Evolutionary conservation across 2,113 vertebrate species (phyloP).

Genomic region (Poeciliopsis prolifica): DNA sequence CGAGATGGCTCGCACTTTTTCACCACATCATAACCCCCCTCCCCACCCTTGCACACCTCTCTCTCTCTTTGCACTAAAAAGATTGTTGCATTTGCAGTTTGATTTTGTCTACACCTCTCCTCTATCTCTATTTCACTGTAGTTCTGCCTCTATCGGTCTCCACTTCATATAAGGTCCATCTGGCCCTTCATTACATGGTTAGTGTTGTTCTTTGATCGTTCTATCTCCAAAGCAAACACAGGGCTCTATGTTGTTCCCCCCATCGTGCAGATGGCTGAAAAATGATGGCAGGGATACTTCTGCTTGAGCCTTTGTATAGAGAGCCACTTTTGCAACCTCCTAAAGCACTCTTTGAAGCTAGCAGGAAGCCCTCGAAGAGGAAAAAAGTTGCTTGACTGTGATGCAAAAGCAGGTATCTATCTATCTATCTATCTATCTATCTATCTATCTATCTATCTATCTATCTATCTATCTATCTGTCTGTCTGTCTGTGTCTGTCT

Average conservation of each 20-base stretch:
- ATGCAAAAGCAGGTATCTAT: conserved; percentile 42
- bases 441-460: conserved; percentile 18
- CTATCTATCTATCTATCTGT: neutral
- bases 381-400: conserved; percentile 64
- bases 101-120: conserved; percentile 70
- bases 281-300: conserved; percentile 74
- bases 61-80: conserved; percentile 52
- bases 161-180: conserved; percentile 73
- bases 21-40: conserved; percentile 74
- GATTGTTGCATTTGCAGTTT: conserved; percentile 78
- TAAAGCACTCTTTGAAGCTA: conserved; percentile 75
- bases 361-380: conserved; percentile 61
- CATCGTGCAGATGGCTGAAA: conserved; percentile 66
- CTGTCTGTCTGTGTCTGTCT: neutral
- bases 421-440: neutral
- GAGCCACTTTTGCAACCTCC: conserved; percentile 68
- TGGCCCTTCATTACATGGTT: conserved; percentile 77
- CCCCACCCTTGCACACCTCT: conserved; percentile 51
- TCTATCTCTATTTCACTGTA: conserved; percentile 31
- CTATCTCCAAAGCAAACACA: conserved; percentile 80
- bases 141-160: conserved; percentile 27
- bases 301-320: conserved; percentile 65
- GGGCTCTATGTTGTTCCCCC: conserved; percentile 72
- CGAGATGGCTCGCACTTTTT: conserved; percentile 81
- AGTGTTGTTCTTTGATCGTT: conserved; percentile 80